Percentiles rank a stretch among this genome's conserved stretches.
Conservation (phyloP, 2,113 vertebrate species). For the Alethe castanea region DNA sequence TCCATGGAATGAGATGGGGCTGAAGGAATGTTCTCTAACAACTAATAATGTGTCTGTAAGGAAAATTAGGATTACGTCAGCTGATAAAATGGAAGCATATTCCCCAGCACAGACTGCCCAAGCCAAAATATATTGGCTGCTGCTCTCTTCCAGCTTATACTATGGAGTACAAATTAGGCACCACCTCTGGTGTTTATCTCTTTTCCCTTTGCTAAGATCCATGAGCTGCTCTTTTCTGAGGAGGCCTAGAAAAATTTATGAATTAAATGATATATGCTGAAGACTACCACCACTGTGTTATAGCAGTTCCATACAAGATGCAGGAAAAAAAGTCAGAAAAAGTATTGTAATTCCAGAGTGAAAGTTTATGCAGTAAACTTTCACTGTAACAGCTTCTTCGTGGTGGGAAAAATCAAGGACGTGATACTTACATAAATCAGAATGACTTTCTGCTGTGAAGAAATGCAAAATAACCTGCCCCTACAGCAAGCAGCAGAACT, state of each 20-base stretch:
- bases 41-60: not conserved
- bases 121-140: not conserved
- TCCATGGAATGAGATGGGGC: not conserved
- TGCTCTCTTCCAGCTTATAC: not conserved
- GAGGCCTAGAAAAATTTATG: not conserved
- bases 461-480: slow-evolving; percentile 60
- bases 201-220: not conserved
- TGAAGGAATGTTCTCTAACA: slow-evolving; percentile 7
- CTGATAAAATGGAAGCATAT: slow-evolving; percentile 7
- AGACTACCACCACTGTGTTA: not conserved
- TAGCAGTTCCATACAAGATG: not conserved
- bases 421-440: slow-evolving; percentile 6
- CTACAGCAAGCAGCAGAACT: slow-evolving; percentile 45
- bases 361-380: not conserved
- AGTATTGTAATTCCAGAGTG: not conserved
- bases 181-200: not conserved
- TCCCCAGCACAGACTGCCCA: not conserved
- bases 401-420: slow-evolving; percentile 16
- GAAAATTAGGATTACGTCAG: slow-evolving; percentile 17
- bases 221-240: not conserved
- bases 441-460: slow-evolving; percentile 39
- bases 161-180: not conserved
- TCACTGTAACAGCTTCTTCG: not conserved
- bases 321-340: not conserved
- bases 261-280: not conserved